These are phyloP conservation scores for Cynopterus sphinx DNA, from an alignment of 2,797 vertebrate species.

Conservation along the genomic window DNA sequence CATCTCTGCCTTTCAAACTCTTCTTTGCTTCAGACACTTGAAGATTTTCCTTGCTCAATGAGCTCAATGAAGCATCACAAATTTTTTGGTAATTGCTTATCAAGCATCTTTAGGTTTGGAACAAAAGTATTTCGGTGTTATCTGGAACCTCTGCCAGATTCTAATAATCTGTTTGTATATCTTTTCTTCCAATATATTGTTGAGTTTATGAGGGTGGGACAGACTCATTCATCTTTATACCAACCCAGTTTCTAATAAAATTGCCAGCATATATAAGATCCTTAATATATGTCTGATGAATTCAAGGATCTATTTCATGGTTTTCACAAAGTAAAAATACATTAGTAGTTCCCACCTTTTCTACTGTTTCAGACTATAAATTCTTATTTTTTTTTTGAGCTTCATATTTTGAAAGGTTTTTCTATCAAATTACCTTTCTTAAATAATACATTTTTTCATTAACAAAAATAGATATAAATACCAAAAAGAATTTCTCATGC, in stretches of 20 bases:
- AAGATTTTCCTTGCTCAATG: neutral
- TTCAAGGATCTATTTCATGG: neutral
- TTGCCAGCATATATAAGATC: neutral
- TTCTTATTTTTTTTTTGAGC: neutral
- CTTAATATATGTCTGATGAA: neutral
- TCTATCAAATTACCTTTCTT: neutral
- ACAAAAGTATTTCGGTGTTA: neutral
- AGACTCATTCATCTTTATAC: neutral
- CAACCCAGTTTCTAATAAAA: neutral
- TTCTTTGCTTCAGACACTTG: neutral
- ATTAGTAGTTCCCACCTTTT: neutral
- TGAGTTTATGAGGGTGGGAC: neutral
- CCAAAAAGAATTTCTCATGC: neutral
- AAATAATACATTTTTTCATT: neutral
- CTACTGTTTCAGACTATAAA: neutral
- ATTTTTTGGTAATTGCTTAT: neutral
- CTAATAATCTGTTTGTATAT: neutral
- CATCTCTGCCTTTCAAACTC: neutral
- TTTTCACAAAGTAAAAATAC: neutral
- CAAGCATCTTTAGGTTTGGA: neutral
- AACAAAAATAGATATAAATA: neutral
- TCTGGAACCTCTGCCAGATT: neutral
- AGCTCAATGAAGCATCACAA: neutral
- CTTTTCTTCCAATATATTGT: neutral
- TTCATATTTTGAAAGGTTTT: conserved; percentile 22